A percentile compares a stretch with the other conserved stretches of the same genome.
phyloP scores from a whole-genome alignment of 2,797 vertebrate species.

The Tinamus major region DNA sequence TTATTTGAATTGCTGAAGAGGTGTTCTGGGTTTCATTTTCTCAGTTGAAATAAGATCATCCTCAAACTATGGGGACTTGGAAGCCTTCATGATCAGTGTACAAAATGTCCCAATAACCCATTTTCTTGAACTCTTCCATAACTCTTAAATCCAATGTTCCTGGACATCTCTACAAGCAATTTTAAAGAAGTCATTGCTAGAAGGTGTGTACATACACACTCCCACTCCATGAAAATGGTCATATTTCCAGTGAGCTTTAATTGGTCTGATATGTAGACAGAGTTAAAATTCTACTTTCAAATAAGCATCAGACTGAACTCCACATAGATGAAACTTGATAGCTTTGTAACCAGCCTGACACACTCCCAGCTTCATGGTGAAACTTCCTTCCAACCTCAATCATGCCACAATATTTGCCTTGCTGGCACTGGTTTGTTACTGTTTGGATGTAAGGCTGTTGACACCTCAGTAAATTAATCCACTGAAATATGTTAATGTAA shows the following conservation, averaged over 20 bases:
- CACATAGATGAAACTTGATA: neutral
- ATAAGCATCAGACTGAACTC: neutral
- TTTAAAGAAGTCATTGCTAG: neutral
- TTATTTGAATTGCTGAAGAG: neutral
- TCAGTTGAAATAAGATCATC: neutral
- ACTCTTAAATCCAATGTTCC: neutral
- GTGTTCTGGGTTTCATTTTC: neutral
- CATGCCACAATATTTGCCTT: neutral
- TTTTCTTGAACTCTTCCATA: no score
- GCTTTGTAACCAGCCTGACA: neutral
- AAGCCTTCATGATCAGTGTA: neutral
- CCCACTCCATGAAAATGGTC: neutral
- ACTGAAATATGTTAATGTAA: constrained; percentile 36
- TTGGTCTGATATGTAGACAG: neutral
- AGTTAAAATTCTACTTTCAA: neutral
- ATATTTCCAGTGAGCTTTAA: neutral
- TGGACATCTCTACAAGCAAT: neutral
- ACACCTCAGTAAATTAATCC: constrained; percentile 13
- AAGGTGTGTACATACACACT: neutral
- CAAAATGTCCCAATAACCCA: neutral
- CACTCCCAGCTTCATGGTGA: neutral
- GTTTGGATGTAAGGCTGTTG: neutral
- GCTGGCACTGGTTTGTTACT: neutral
- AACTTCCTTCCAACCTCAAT: neutral
- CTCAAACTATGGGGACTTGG: neutral